Evolutionary conservation across 2,113 vertebrate genomes (phyloP).

Genomic region (Myotis lucifugus): DNA sequence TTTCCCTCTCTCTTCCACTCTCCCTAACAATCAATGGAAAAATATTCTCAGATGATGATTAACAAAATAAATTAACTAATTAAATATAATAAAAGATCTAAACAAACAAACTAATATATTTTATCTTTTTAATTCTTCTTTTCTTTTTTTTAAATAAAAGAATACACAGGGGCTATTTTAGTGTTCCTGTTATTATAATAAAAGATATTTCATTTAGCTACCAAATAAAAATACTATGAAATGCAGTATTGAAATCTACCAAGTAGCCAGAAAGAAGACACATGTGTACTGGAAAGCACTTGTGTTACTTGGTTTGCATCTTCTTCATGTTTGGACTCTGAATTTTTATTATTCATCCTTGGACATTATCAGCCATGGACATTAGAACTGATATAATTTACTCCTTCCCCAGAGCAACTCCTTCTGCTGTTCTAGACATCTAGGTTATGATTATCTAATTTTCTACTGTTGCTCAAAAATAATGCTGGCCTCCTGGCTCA

Average conservation of each 20-base stretch:
- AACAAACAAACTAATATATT: background rate
- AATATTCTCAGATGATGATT: too few species aligned
- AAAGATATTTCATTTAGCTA: background rate
- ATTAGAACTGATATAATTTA: background rate
- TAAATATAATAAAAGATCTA: too few species aligned
- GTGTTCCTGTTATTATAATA: background rate
- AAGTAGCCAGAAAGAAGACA: background rate
- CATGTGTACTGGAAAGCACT: background rate
- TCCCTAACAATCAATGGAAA: too few species aligned
- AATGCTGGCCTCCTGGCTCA: background rate
- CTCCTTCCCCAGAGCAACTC: background rate
- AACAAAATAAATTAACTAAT: too few species aligned
- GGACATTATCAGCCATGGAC: background rate
- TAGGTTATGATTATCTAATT: background rate
- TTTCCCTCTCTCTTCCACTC: too few species aligned
- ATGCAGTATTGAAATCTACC: background rate
- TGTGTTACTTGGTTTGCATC: background rate
- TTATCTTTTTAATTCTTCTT: background rate
- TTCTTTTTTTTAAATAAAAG: background rate
- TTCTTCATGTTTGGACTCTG: background rate
- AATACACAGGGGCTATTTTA: background rate
- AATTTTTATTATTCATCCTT: background rate
- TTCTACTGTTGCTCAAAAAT: background rate
- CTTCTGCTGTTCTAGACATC: background rate
- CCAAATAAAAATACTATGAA: background rate